Conservation (phyloP, 2,797 vertebrate genomes). For the Manis pentadactyla region DNA sequence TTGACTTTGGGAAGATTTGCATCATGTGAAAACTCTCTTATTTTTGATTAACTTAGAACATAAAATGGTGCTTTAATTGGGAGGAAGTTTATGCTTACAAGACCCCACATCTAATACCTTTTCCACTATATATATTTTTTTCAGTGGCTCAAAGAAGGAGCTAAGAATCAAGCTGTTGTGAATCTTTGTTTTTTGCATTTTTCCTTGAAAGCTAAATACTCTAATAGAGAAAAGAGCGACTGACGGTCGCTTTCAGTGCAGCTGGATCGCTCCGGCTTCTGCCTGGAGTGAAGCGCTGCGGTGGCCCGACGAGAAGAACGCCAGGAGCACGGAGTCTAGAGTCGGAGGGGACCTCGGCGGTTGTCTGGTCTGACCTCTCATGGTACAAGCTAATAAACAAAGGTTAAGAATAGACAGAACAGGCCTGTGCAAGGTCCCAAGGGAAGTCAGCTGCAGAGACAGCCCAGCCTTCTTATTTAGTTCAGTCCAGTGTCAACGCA, state of each 20-base stretch:
- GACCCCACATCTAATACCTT: background rate
- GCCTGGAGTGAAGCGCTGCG: background rate
- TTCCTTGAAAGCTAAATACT: background rate
- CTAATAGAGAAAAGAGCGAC: background rate
- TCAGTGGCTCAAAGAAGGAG: background rate
- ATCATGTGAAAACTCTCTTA: background rate
- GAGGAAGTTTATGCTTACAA: slow-evolving; percentile 15
- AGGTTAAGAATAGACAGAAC: background rate
- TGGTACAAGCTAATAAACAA: background rate
- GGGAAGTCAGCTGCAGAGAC: background rate
- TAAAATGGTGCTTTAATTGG: slow-evolving; percentile 9
- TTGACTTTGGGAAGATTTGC: background rate
- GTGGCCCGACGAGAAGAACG: background rate
- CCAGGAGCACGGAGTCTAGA: background rate
- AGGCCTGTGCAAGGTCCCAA: background rate
- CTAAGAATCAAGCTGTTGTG: background rate
- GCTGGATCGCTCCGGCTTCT: background rate
- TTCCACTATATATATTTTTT: background rate
- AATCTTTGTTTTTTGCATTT: background rate
- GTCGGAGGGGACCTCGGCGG: background rate
- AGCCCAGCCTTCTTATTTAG: background rate
- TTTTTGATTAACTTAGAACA: background rate
- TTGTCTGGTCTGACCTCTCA: background rate
- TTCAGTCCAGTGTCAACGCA: background rate
- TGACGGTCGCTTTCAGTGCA: background rate